These are phyloP conservation scores for Acanthopleura granulata DNA, from an alignment of 2,888 invertebrate species.

Conservation along the genomic window DNA sequence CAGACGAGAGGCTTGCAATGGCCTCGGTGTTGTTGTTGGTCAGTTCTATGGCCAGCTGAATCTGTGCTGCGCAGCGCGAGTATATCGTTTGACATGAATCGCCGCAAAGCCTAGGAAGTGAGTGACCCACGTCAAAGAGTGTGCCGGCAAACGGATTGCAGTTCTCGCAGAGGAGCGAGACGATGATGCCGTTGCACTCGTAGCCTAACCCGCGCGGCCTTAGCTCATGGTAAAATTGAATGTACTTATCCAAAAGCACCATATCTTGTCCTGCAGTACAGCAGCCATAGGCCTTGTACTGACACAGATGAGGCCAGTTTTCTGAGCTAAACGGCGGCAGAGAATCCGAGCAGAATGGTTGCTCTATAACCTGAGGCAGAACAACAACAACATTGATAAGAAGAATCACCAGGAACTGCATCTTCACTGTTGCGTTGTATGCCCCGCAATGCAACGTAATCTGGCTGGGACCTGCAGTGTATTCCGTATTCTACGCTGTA, in stretches of 20 bases:
- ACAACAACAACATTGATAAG: not conserved
- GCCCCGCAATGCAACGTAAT: no score
- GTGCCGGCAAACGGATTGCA: conserved; percentile 66
- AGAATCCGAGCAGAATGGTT: conserved; percentile 63
- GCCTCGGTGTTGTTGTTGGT: conserved; percentile 37
- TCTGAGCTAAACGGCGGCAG: conserved; percentile 56
- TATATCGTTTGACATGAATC: conserved; percentile 52
- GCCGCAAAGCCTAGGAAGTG: conserved; percentile 59
- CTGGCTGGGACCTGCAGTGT: no score
- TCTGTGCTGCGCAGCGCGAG: conserved; percentile 37
- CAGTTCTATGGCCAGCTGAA: conserved; percentile 33
- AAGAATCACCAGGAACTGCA: no score
- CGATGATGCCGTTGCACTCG: not conserved
- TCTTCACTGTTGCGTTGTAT: no score
- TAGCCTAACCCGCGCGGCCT: conserved; percentile 27
- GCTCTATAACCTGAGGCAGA: conserved; percentile 25
- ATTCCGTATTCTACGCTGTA: no score
- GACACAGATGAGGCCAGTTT: conserved; percentile 47
- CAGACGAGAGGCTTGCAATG: conserved; percentile 17
- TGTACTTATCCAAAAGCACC: conserved; percentile 35
- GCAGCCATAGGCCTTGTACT: conserved; percentile 59
- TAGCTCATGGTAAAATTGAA: conserved; percentile 31
- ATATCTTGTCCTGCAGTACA: conserved; percentile 51
- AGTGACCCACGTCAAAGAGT: conserved; percentile 55
- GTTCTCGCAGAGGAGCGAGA: conserved; percentile 55